phyloP scores from a whole-genome alignment of 2,797 vertebrate species.

The Spatula clypeata region DNA sequence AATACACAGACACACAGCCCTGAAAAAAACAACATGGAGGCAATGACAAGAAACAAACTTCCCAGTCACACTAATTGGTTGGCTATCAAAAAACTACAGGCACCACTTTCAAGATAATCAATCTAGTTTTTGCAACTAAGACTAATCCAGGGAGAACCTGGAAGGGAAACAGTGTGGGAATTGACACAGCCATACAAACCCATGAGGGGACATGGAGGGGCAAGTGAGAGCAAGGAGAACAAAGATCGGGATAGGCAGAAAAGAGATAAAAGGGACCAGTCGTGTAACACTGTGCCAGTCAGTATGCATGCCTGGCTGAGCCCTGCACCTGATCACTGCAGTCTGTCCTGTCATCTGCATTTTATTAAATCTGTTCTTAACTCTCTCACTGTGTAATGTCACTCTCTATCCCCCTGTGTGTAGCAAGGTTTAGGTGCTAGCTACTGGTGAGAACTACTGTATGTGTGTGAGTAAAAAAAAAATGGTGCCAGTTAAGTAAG shows the following conservation, averaged over 20 bases:
- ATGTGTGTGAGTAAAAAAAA: neutral
- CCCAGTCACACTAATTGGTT: neutral
- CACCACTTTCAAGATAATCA: neutral
- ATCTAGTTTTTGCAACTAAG: neutral
- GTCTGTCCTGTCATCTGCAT: neutral
- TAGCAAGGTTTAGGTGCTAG: neutral
- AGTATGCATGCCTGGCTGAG: neutral
- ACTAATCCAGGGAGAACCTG: neutral
- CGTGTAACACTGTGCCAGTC: neutral
- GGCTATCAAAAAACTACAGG: neutral
- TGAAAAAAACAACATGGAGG: neutral
- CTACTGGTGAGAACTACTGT: neutral
- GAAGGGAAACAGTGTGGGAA: neutral
- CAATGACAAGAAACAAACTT: neutral
- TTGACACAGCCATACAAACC: neutral
- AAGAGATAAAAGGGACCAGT: neutral
- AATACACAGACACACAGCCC: neutral
- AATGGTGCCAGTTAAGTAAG: neutral
- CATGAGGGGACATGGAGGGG: fast-evolving
- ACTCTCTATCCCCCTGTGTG: neutral
- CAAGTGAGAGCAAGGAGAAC: neutral
- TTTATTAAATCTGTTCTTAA: neutral
- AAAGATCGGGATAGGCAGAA: neutral
- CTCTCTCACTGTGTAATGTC: neutral
- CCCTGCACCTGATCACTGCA: neutral